Conservation (phyloP, 1,140 invertebrate species). For the Cotesia glomerata region DNA sequence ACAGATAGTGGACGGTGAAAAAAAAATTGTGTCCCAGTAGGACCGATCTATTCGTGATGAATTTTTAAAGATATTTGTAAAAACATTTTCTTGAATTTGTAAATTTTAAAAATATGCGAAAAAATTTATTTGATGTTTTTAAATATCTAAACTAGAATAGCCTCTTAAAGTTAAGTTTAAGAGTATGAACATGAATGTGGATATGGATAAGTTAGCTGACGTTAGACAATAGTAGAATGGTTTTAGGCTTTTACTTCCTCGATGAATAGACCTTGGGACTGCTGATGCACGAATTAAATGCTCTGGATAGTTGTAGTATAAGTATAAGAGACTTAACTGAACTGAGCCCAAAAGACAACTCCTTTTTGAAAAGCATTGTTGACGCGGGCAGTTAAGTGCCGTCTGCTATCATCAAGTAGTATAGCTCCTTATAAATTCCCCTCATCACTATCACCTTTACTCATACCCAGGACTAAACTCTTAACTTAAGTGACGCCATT, state of each 20-base stretch:
- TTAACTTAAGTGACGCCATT: slow-evolving; percentile 6
- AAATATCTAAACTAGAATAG: too few species aligned
- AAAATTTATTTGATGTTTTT: too few species aligned
- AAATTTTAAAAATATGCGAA: too few species aligned
- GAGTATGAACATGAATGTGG: not conserved
- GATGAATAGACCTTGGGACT: slow-evolving; percentile 61
- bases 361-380: slow-evolving; percentile 47
- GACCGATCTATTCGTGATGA: too few species aligned
- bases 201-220: too few species aligned
- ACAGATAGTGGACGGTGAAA: too few species aligned
- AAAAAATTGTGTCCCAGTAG: too few species aligned
- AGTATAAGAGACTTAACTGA: too few species aligned
- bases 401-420: slow-evolving; percentile 50
- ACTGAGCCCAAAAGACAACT: slow-evolving; percentile 53
- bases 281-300: slow-evolving; percentile 45
- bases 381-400: slow-evolving; percentile 58
- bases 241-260: slow-evolving; percentile 41
- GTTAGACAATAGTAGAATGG: slow-evolving; percentile 58
- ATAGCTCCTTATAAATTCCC: slow-evolving; percentile 37
- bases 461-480: not conserved
- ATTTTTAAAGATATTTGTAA: too few species aligned
- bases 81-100: too few species aligned
- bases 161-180: not conserved
- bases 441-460: slow-evolving; percentile 1
- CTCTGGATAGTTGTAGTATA: too few species aligned